Percentiles rank a stretch among this genome's conserved stretches.
These are phyloP conservation scores for Drosophila cardini DNA, from an alignment of 1,140 invertebrate genomes.

Conservation along the genomic window DNA sequence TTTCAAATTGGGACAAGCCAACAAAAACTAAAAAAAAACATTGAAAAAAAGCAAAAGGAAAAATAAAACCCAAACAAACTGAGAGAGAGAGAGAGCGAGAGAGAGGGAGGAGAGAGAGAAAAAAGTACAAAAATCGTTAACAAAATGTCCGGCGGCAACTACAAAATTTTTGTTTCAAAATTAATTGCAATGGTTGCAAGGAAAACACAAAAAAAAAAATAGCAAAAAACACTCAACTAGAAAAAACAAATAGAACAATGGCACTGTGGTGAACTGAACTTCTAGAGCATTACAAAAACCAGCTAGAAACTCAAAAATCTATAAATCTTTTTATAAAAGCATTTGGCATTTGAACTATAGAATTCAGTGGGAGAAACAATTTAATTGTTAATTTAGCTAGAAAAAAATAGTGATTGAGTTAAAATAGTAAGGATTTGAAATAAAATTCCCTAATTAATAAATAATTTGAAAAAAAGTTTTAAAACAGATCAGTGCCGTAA, in stretches of 20 bases:
- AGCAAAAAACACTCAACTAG: constrained; percentile 1
- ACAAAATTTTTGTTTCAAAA: constrained; percentile 67
- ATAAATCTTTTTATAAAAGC: too few species aligned
- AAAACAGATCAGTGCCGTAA: too few species aligned
- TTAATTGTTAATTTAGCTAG: too few species aligned
- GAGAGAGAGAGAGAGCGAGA: constrained; percentile 20
- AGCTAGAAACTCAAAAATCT: too few species aligned
- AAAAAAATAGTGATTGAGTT: too few species aligned
- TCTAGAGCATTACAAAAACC: neutral
- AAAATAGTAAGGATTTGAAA: too few species aligned
- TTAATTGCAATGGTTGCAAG: constrained; percentile 72
- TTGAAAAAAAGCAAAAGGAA: constrained; percentile 9
- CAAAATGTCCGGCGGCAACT: constrained; percentile 64
- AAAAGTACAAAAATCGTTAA: constrained; percentile 54
- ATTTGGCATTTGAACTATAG: too few species aligned
- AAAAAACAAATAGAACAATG: constrained; percentile 3
- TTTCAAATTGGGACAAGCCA: constrained; percentile 74
- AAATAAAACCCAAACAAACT: neutral
- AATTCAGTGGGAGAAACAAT: too few species aligned
- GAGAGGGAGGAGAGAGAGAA: too few species aligned
- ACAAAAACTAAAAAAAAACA: constrained; percentile 39
- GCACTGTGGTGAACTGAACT: neutral
- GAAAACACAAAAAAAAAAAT: constrained; percentile 22
- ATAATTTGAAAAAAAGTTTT: too few species aligned
- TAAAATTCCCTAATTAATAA: too few species aligned